Evolutionary conservation across 2,797 vertebrate species (phyloP).

Genomic region (Sibirionetta formosa): DNA sequence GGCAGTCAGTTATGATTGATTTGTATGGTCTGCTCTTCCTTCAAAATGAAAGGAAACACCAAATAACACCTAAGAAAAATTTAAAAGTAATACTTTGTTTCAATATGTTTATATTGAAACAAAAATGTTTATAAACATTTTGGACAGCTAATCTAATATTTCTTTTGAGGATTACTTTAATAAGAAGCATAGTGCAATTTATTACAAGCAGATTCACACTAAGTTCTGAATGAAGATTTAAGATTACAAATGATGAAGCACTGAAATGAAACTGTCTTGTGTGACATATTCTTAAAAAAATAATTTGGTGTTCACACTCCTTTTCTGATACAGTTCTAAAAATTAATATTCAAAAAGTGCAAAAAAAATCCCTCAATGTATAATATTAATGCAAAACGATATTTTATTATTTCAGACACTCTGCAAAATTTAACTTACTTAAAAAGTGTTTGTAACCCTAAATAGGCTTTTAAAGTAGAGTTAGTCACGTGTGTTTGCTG

Average conservation of each 20-base stretch:
- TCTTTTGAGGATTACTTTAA: not conserved
- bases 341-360: not conserved
- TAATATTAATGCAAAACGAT: not conserved
- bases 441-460: not conserved
- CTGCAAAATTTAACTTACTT: not conserved
- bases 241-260: not conserved
- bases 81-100: not conserved
- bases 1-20: not conserved
- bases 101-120: not conserved
- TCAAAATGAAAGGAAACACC: not conserved
- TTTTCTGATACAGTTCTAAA: not conserved
- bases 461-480: not conserved
- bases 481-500: not conserved
- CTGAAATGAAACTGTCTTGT: not conserved
- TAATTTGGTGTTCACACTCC: not conserved
- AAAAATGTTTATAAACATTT: not conserved
- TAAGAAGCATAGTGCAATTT: not conserved
- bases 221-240: not conserved
- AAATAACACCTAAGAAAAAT: not conserved
- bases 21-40: not conserved
- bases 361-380: not conserved
- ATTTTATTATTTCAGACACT: not conserved
- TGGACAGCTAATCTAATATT: not conserved
- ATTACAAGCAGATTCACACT: no score
- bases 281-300: not conserved